Evolutionary conservation across 2,888 invertebrate genomes (phyloP).

Genomic region (Ichneumoninae sp.): DNA sequence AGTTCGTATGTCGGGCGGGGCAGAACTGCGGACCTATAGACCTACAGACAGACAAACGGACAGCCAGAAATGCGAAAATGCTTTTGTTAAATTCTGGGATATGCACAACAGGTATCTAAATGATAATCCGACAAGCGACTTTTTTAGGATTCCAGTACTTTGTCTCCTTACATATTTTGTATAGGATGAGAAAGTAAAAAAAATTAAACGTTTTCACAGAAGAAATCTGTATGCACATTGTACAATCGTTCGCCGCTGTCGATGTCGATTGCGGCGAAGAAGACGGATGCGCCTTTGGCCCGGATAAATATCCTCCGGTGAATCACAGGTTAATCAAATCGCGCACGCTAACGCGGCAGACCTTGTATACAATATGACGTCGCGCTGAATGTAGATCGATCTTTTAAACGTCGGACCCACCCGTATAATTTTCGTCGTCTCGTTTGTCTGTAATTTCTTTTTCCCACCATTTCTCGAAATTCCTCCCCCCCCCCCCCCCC

Average conservation of each 20-base stretch:
- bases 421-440: conserved; percentile 14
- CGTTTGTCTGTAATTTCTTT: conserved; percentile 6
- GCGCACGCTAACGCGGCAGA: not conserved
- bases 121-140: too few species aligned
- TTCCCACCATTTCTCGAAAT: conserved; percentile 22
- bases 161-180: too few species aligned
- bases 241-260: not conserved
- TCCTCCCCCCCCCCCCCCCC: too few species aligned
- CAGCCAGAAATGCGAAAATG: too few species aligned
- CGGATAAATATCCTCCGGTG: conserved; percentile 14
- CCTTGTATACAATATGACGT: not conserved
- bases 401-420: conserved; percentile 8
- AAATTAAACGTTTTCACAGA: conserved; percentile 76
- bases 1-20: too few species aligned
- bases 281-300: not conserved
- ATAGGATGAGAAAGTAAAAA: not conserved
- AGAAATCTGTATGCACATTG: conserved; percentile 66
- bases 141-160: too few species aligned
- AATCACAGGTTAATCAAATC: conserved; percentile 51
- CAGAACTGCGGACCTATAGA: too few species aligned
- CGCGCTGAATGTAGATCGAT: conserved; percentile 8
- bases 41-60: too few species aligned
- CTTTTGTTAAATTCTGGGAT: too few species aligned
- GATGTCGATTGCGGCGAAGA: conserved; percentile 19
- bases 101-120: too few species aligned